A percentile compares a stretch with the other conserved stretches of the same genome.
These are phyloP conservation scores for Jordanella pulchra DNA, from an alignment of 2,797 vertebrate species.

Conservation along the genomic window DNA sequence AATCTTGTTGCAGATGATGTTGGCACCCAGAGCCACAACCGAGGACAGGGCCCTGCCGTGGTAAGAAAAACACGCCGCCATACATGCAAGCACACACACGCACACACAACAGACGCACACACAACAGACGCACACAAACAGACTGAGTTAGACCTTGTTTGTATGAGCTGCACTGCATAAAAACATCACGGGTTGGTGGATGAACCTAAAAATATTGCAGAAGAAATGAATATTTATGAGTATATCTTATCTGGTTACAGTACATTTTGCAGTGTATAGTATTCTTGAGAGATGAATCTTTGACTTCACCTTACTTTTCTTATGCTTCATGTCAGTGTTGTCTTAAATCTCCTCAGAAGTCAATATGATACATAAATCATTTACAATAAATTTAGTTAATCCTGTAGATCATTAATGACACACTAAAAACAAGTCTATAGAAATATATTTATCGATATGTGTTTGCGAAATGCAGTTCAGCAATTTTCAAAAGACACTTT, in stretches of 20 bases:
- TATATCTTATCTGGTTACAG: background rate
- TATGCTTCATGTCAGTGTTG: too few species aligned
- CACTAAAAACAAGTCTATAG: too few species aligned
- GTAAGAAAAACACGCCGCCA: slow-evolving; percentile 42
- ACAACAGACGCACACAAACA: slow-evolving; percentile 37
- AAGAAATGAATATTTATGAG: background rate
- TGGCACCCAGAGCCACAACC: slow-evolving; percentile 98
- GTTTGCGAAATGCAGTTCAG: too few species aligned
- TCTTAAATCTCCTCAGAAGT: too few species aligned
- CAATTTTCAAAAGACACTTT: too few species aligned
- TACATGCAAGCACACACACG: slow-evolving; percentile 10
- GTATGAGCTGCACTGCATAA: slow-evolving; percentile 30
- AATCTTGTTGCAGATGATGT: slow-evolving; percentile 99
- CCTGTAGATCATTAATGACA: too few species aligned
- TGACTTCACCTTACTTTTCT: background rate
- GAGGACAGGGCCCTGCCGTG: slow-evolving; percentile 93
- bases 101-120: background rate
- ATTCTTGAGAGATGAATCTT: background rate
- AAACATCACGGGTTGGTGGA: background rate
- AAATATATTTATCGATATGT: too few species aligned
- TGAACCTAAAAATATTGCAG: background rate
- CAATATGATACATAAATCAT: too few species aligned
- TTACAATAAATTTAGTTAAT: too few species aligned
- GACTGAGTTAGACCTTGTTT: slow-evolving; percentile 43
- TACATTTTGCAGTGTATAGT: too few species aligned